Evolutionary conservation across 1,140 invertebrate species (phyloP).

Genomic region (Micrasema minimum): DNA sequence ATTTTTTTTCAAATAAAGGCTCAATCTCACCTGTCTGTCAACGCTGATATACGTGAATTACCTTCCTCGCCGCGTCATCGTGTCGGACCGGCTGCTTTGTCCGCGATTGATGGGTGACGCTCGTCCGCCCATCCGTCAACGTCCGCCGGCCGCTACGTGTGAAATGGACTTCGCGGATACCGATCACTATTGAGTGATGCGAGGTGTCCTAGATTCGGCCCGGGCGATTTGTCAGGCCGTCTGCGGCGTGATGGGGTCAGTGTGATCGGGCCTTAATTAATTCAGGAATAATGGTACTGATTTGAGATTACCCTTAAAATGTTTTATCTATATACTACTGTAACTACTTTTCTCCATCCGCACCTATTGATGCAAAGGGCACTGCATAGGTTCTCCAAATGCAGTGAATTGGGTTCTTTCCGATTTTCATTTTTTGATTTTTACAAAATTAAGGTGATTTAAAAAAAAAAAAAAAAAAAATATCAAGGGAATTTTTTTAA

Average conservation of each 20-base stretch:
- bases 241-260: not conserved
- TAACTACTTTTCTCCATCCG: too few relatives aligned
- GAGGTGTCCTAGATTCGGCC: conserved; percentile 15
- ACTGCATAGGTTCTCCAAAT: too few relatives aligned
- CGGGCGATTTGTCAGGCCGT: conserved; percentile 13
- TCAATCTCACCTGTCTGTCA: not conserved
- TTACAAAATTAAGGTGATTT: too few relatives aligned
- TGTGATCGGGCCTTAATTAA: not conserved
- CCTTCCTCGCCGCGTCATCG: not conserved
- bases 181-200: conserved; percentile 23
- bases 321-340: too few relatives aligned
- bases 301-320: too few relatives aligned
- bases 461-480: too few relatives aligned
- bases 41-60: not conserved
- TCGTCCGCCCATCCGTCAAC: conserved; percentile 13
- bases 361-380: too few relatives aligned
- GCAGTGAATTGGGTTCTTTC: too few relatives aligned
- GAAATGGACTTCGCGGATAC: conserved; percentile 30
- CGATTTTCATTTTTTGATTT: too few relatives aligned
- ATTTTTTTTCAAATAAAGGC: conserved; percentile 1
- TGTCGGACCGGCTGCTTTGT: conserved; percentile 9
- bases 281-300: too few relatives aligned
- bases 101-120: conserved; percentile 18
- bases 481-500: too few relatives aligned
- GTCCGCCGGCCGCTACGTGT: conserved; percentile 18